Evolutionary conservation across 2,113 vertebrate genomes (phyloP).

Genomic region (Aphyosemion australe): DNA sequence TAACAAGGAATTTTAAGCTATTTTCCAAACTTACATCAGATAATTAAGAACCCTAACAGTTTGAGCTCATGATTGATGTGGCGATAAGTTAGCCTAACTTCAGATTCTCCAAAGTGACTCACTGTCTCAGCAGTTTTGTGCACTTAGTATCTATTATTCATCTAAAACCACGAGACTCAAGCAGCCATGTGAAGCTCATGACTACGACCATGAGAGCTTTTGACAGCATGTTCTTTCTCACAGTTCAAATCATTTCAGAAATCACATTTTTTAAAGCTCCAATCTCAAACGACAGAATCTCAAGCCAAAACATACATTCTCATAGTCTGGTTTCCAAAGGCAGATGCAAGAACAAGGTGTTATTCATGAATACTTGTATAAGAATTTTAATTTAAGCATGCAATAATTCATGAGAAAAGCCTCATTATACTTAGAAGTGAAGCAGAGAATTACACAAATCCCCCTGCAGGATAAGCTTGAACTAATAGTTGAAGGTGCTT

Average conservation of each 20-base stretch:
- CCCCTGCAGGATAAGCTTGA: neutral
- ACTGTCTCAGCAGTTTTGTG: slow-evolving; percentile 44
- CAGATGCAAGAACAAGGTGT: neutral
- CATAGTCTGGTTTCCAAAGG: slow-evolving; percentile 18
- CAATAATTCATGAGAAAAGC: slow-evolving; percentile 30
- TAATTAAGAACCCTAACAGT: neutral
- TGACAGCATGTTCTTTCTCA: too few species aligned
- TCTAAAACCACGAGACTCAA: slow-evolving; percentile 46
- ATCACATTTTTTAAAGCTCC: slow-evolving; percentile 10
- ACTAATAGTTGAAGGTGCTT: neutral
- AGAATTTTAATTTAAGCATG: slow-evolving; percentile 1
- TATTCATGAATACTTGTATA: slow-evolving; percentile 11
- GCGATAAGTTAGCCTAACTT: slow-evolving; percentile 18
- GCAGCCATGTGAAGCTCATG: slow-evolving; percentile 35
- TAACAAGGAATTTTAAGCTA: neutral
- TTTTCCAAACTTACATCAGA: too few species aligned
- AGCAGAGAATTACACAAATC: slow-evolving; percentile 8
- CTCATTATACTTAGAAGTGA: slow-evolving; percentile 12
- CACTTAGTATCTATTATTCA: slow-evolving; percentile 73
- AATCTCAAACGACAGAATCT: slow-evolving; percentile 21
- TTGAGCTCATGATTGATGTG: slow-evolving; percentile 24
- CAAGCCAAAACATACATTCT: too few species aligned
- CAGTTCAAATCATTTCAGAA: neutral
- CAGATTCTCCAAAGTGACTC: slow-evolving; percentile 32
- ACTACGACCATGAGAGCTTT: neutral